Evolutionary conservation across 2,797 vertebrate genomes (phyloP).

Genomic region (Myripristis jacobus): DNA sequence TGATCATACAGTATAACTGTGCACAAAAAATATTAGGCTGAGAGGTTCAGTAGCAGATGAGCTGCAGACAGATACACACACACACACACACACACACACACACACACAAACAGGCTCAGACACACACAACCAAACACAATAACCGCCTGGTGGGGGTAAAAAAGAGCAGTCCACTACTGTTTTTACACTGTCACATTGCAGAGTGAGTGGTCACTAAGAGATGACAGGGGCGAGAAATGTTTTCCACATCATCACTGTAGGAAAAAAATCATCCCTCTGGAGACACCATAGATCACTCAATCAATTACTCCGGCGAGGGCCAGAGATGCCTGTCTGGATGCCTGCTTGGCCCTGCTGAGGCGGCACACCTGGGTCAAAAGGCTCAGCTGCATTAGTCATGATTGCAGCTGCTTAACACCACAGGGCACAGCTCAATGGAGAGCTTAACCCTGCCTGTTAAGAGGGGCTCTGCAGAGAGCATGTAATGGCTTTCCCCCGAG

Average conservation of each 20-base stretch:
- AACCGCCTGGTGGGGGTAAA: too few species aligned
- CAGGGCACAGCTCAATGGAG: conserved; percentile 48
- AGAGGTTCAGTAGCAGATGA: too few species aligned
- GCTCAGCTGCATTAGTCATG: conserved; percentile 61
- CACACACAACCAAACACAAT: too few species aligned
- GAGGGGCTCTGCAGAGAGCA: conserved; percentile 29
- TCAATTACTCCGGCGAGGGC: conserved; percentile 56
- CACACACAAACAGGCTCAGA: too few species aligned
- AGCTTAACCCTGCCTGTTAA: conserved; percentile 60
- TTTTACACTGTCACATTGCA: conserved; percentile 38
- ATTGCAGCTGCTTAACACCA: conserved; percentile 66
- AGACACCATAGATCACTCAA: conserved; percentile 54
- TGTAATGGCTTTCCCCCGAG: conserved; percentile 58
- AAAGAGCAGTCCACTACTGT: conserved; percentile 19
- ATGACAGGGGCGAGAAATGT: conserved; percentile 45
- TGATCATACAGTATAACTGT: too few species aligned
- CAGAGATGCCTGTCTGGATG: conserved; percentile 27
- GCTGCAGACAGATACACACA: too few species aligned
- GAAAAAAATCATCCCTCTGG: conserved; percentile 43
- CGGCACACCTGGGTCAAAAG: conserved; percentile 66
- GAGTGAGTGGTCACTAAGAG: conserved; percentile 48
- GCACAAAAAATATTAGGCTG: too few species aligned
- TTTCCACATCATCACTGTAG: conserved; percentile 58
- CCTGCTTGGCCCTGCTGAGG: conserved; percentile 40
- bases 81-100: too few species aligned